These are phyloP conservation scores for Lordiphosa fenestrarum DNA, from an alignment of 2,888 invertebrate genomes.

Conservation along the genomic window DNA sequence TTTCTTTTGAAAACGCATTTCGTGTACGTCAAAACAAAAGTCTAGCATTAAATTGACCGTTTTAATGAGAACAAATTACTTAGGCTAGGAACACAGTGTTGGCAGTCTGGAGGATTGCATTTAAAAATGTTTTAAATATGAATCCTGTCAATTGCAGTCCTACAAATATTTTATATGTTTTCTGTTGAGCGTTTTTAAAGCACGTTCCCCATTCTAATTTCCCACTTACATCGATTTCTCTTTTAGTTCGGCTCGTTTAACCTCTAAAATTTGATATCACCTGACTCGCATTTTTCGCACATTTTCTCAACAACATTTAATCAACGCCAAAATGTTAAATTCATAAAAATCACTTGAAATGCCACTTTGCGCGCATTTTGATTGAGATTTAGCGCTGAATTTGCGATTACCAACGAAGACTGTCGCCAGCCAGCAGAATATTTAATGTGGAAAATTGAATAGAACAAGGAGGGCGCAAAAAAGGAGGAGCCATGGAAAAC, in stretches of 20 bases:
- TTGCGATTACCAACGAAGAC: conserved; percentile 52
- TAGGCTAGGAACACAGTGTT: too few relatives aligned
- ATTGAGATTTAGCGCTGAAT: conserved; percentile 68
- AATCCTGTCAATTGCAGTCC: too few relatives aligned
- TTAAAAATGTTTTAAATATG: too few relatives aligned
- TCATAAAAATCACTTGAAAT: conserved; percentile 68
- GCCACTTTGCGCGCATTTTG: conserved; percentile 71
- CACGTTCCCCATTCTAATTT: too few relatives aligned
- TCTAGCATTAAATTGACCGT: too few relatives aligned
- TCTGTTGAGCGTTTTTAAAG: too few relatives aligned
- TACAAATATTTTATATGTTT: too few relatives aligned
- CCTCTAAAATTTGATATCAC: conserved; percentile 10
- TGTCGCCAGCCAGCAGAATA: conserved; percentile 31
- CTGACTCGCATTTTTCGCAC: not conserved
- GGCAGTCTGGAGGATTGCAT: too few relatives aligned
- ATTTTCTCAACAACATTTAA: conserved; percentile 24
- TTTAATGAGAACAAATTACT: too few relatives aligned
- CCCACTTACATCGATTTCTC: not conserved
- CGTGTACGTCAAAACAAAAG: too few relatives aligned
- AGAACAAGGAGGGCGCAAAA: conserved; percentile 12
- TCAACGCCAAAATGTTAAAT: conserved; percentile 37
- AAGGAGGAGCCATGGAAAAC: conserved; percentile 9
- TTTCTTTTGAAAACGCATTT: too few relatives aligned
- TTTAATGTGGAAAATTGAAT: conserved; percentile 21
- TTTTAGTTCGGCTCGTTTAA: conserved; percentile 9